Base-by-base conservation (phyloP, 1,140 invertebrate genomes). In the Muscidifurax raptorellus region DNA sequence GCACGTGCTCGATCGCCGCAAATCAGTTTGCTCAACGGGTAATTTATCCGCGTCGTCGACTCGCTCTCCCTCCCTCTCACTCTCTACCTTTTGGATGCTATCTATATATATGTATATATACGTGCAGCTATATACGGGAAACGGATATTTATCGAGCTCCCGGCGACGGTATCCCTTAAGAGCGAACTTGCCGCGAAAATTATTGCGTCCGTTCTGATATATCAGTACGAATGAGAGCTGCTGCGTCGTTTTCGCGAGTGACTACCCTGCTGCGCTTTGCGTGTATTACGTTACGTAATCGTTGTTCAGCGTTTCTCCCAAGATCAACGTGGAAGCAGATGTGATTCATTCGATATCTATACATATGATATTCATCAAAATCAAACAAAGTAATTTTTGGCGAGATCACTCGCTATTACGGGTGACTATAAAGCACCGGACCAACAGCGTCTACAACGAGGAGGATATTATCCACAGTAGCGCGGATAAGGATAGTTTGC, bases 91-190 rank as follows among this genome's bases (percentile, higher is more conserved):
- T 27, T 22, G 12, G n/a, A 47, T 47, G 47, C 47, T 44, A 10
- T n/a, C n/a, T 25, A 52, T 22, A 52, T 10, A 47, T 1, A 4
- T 77, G 1, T 7, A 40, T 13, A n/a, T 10, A 36, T 12, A 47
- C n/a, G 32, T 9, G 30, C 7, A 22, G n/a, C 15, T 36, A n/a
- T n/a, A n/a, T 64, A 27, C n/a, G 22, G 71, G 77, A 81, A 85
- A 85, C 36, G 59, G 79, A 85, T 76, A 85, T 85, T 85, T 85
- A 81, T 81, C 36, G 83, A 80, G 25, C 67, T 80, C 44, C 52
- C 18, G 7, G 36, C 64, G 30, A 59, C 27, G 30, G 1, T 28
- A 15, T 80, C 59, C 71, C 66, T 67, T 80, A 84, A 80, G 52
- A 75, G 52, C 27, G 44, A 79, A 79, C 67, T 84, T 72, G 32